Percentiles rank a stretch among this genome's conserved stretches.
Conservation (phyloP, 2,888 invertebrate genomes). For the Temnothorax unifasciatus region DNA sequence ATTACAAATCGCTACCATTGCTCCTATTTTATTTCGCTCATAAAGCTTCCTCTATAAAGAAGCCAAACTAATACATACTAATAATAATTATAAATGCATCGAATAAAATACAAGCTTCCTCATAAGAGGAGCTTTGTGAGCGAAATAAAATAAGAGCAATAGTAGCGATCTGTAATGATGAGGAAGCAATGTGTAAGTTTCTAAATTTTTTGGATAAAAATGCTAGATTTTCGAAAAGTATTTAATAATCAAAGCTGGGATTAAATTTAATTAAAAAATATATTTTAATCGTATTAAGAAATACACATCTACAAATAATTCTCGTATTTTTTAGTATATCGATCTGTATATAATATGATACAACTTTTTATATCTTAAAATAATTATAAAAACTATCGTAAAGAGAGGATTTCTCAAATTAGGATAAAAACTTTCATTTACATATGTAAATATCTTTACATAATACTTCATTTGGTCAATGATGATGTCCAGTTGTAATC, state of each 20-base stretch:
- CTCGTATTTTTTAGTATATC: background rate
- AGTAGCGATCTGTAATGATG: too few species aligned
- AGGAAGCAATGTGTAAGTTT: too few species aligned
- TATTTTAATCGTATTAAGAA: conserved; percentile 24
- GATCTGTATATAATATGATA: background rate
- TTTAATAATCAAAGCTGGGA: background rate
- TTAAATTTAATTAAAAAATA: conserved; percentile 28
- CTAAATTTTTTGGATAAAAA: too few species aligned
- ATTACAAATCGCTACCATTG: too few species aligned
- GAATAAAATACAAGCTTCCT: too few species aligned
- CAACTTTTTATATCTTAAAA: conserved; percentile 19
- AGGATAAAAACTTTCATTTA: conserved; percentile 11
- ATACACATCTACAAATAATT: conserved; percentile 2
- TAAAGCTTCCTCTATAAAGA: too few species aligned
- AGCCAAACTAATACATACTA: too few species aligned
- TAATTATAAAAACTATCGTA: conserved; percentile 23
- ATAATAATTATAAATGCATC: too few species aligned
- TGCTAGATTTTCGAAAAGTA: background rate
- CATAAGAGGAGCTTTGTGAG: too few species aligned
- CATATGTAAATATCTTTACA: conserved; percentile 20
- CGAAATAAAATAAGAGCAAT: too few species aligned
- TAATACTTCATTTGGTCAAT: conserved; percentile 78
- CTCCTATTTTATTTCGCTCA: too few species aligned
- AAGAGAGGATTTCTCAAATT: conserved; percentile 3
- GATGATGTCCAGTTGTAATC: conserved; percentile 97